Evolutionary conservation across 2,888 invertebrate species (phyloP).

Genomic region (Lasioglossum figueresi): DNA sequence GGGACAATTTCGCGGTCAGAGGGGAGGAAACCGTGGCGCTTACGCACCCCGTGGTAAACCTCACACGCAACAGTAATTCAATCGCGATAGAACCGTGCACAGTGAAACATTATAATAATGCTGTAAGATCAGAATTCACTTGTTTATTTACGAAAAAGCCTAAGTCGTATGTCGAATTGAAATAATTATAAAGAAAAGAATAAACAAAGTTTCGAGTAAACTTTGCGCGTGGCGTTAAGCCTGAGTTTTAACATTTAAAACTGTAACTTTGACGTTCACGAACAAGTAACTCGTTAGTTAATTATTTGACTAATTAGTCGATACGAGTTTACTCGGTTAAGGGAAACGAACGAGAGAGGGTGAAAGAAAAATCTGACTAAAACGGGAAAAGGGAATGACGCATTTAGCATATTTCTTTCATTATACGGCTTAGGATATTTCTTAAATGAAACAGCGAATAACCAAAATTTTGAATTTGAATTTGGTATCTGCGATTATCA

Average conservation of each 20-base stretch:
- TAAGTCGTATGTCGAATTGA: slow-evolving; percentile 62
- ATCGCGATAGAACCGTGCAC: slow-evolving; percentile 63
- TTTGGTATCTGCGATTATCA: slow-evolving; percentile 70
- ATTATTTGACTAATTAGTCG: slow-evolving; percentile 20
- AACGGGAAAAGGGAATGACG: background rate
- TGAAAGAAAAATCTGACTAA: slow-evolving; percentile 3
- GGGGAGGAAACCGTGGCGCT: slow-evolving; percentile 83
- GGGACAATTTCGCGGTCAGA: slow-evolving; percentile 80
- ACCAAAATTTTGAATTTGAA: slow-evolving; percentile 70
- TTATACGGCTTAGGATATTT: slow-evolving; percentile 69
- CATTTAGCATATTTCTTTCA: slow-evolving; percentile 12
- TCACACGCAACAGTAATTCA: slow-evolving; percentile 79
- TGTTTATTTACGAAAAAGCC: slow-evolving; percentile 73
- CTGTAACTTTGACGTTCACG: slow-evolving; percentile 56
- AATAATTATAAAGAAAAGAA: slow-evolving; percentile 2
- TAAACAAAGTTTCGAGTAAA: slow-evolving; percentile 18
- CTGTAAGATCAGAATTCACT: slow-evolving; percentile 69
- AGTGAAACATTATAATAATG: slow-evolving; percentile 68
- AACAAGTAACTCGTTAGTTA: slow-evolving; percentile 20
- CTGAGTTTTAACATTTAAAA: slow-evolving; percentile 47
- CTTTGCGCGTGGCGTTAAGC: slow-evolving; percentile 32
- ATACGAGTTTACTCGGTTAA: slow-evolving; percentile 11
- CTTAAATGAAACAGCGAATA: slow-evolving; percentile 72
- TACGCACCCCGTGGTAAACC: slow-evolving; percentile 79
- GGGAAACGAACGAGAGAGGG: background rate